Evolutionary conservation across 2,888 invertebrate species (phyloP).

Genomic region (Balanococcus diminutus): DNA sequence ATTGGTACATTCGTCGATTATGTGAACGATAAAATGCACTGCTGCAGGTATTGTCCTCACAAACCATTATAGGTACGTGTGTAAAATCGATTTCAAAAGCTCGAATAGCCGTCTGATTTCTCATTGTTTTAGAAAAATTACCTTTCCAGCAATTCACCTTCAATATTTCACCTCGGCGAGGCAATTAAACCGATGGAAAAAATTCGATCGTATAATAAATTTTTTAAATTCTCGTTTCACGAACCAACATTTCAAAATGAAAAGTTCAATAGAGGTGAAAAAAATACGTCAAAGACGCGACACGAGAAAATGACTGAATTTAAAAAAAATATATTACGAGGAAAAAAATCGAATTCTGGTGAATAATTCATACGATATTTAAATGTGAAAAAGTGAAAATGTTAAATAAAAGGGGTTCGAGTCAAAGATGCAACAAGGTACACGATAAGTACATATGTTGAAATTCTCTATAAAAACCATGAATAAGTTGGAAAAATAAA

Average conservation of each 20-base stretch:
- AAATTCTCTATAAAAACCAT: not conserved
- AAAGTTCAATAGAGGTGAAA: not conserved
- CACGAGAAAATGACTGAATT: not conserved
- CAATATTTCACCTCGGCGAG: too few species aligned
- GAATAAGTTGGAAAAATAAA: not conserved
- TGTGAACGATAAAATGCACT: constrained; percentile 19
- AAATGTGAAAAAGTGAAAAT: constrained; percentile 33
- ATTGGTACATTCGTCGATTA: not conserved
- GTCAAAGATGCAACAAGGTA: constrained; percentile 32
- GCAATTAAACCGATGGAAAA: not conserved
- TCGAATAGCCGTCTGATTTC: not conserved
- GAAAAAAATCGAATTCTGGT: not conserved
- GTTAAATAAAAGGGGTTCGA: not conserved
- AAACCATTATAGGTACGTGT: not conserved
- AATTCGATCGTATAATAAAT: not conserved
- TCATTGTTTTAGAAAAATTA: not conserved
- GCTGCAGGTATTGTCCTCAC: constrained; percentile 23
- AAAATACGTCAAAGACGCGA: not conserved
- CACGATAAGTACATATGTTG: not conserved
- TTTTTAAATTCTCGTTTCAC: not conserved
- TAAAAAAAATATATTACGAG: not conserved
- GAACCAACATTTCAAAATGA: not conserved
- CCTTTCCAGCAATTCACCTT: not conserved
- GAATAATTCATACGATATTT: constrained; percentile 41
- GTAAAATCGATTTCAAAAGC: not conserved